Percentiles rank a stretch among this genome's conserved stretches.
These are phyloP conservation scores for Strix uralensis DNA, from an alignment of 2,113 vertebrate species.

Conservation along the genomic window DNA sequence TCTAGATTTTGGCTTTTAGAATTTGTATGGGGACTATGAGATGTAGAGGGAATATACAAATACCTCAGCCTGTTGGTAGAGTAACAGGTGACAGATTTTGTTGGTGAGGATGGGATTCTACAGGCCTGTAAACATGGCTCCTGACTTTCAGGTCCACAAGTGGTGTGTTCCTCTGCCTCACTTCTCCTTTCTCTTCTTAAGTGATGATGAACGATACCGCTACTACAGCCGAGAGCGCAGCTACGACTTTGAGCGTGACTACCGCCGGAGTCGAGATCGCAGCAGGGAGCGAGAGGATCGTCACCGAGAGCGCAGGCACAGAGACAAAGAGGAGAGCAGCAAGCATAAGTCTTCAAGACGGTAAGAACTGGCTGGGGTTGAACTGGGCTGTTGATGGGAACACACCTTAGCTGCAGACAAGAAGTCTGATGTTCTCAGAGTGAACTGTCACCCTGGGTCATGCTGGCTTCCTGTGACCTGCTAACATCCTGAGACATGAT, in stretches of 20 bases:
- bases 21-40: not conserved
- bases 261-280: constrained; percentile 62
- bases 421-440: accelerated
- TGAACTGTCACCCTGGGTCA: accelerated
- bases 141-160: not conserved
- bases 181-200: not conserved
- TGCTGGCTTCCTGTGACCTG: accelerated
- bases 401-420: not conserved
- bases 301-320: constrained; percentile 67
- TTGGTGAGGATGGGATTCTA: not conserved
- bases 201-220: constrained; percentile 65
- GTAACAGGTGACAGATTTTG: not conserved
- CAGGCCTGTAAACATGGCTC: not conserved
- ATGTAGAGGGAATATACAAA: too few species aligned
- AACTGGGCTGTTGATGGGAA: not conserved
- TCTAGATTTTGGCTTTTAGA: not conserved
- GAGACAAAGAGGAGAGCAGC: constrained; percentile 72
- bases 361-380: not conserved
- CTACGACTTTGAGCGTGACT: constrained; percentile 72
- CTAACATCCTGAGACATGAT: not conserved
- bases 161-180: not conserved
- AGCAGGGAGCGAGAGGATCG: constrained; percentile 71
- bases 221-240: constrained; percentile 70
- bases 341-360: constrained; percentile 75
- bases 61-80: not conserved